A percentile compares a stretch with the other conserved stretches of the same genome.
Evolutionary conservation across 23 tunicate species (phyloP).

Genomic region (Botrylloides violaceus): DNA sequence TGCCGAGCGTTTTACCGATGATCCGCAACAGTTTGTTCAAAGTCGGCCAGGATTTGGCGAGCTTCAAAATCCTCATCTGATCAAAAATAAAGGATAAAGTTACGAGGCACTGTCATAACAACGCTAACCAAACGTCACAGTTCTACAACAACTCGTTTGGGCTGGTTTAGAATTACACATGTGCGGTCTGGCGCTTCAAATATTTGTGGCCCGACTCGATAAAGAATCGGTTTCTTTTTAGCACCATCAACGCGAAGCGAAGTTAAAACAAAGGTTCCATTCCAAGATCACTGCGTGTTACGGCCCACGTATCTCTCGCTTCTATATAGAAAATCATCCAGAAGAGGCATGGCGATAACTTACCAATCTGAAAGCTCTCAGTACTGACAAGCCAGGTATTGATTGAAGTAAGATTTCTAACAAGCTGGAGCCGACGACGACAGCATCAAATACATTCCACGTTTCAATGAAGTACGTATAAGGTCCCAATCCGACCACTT

Average conservation of each 20-base stretch:
- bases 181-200: not conserved
- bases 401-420: constrained; percentile 48
- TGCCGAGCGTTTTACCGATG: constrained; percentile 73
- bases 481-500: constrained; percentile 90
- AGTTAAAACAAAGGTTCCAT: too few species aligned
- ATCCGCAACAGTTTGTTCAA: constrained; percentile 88
- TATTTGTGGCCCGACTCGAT: not conserved
- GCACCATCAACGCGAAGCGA: too few species aligned
- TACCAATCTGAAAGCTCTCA: constrained; percentile 83
- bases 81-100: not conserved
- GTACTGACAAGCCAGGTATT: constrained; percentile 52
- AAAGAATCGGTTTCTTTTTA: too few species aligned
- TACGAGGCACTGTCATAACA: not conserved
- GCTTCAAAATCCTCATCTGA: constrained; percentile 89
- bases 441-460: constrained; percentile 90
- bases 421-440: constrained; percentile 79
- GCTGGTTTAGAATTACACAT: too few species aligned
- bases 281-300: too few species aligned
- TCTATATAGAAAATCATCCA: too few species aligned
- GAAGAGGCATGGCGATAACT: constrained; percentile 7
- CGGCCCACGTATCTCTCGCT: too few species aligned
- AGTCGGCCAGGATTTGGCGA: constrained; percentile 96
- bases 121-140: not conserved
- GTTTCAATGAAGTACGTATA: constrained; percentile 65
- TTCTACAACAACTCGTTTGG: not conserved